A percentile compares a stretch with the other conserved stretches of the same genome.
Evolutionary conservation across 2,888 invertebrate genomes (phyloP).

Genomic region (Drosophila barbarae): DNA sequence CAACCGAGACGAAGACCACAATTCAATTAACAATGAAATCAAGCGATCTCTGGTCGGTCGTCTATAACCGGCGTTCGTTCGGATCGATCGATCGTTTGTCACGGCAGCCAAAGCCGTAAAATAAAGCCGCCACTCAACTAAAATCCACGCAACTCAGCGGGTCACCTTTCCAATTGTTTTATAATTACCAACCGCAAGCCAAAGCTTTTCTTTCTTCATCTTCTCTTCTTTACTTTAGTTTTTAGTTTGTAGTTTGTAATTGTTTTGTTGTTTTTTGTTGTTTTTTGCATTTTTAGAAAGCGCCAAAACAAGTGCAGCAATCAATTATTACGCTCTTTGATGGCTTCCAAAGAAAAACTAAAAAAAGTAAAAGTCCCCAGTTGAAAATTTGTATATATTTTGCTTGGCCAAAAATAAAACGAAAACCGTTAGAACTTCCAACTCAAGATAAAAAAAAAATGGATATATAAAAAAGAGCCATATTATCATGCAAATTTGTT

Average conservation of each 20-base stretch:
- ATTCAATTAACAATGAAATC: conserved; percentile 46
- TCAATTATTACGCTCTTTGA: conserved; percentile 59
- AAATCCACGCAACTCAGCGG: conserved; percentile 28
- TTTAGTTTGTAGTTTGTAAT: conserved; percentile 15
- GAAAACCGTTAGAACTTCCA: conserved; percentile 60
- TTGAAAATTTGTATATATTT: conserved; percentile 7
- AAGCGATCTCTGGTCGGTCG: conserved; percentile 12
- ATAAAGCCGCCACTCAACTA: conserved; percentile 13
- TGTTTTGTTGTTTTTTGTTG: background rate
- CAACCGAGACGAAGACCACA: conserved; percentile 18
- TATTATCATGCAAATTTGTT: conserved; percentile 60
- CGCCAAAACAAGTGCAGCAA: conserved; percentile 68
- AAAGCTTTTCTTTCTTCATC: conserved; percentile 28
- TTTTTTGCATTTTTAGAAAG: conserved; percentile 61
- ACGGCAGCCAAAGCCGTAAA: conserved; percentile 8
- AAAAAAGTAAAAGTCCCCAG: conserved; percentile 55
- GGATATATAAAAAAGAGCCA: conserved; percentile 11
- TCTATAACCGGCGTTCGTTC: conserved; percentile 17
- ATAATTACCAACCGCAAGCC: conserved; percentile 46
- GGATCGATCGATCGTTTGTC: conserved; percentile 39
- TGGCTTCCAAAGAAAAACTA: conserved; percentile 49
- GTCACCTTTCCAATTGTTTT: conserved; percentile 68
- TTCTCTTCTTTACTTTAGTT: conserved; percentile 27
- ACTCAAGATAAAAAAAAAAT: background rate
- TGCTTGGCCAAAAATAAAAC: conserved; percentile 20